These are phyloP conservation scores for Penaeus monodon DNA, from an alignment of 2,888 invertebrate species.

Conservation along the genomic window DNA sequence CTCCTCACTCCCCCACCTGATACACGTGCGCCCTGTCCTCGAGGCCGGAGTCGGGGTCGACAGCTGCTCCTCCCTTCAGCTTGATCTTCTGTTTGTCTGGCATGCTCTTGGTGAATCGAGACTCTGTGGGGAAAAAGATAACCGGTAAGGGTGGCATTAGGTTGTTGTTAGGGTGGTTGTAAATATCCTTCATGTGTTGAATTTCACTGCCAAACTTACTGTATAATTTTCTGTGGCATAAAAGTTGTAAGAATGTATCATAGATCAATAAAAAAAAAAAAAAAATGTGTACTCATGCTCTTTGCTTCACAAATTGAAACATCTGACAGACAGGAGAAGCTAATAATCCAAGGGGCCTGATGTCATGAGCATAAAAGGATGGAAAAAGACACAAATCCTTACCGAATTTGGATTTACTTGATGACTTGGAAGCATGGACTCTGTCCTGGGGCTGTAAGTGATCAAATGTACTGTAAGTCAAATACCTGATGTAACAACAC, in stretches of 20 bases:
- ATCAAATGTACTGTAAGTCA: not conserved
- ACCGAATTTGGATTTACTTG: slow-evolving; percentile 20
- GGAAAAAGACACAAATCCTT: not conserved
- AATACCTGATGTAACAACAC: not conserved
- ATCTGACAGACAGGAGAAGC: no score
- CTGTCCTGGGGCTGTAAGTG: slow-evolving; percentile 42
- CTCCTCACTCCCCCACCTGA: slow-evolving; percentile 68
- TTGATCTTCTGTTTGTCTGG: slow-evolving; percentile 73
- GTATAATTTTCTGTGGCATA: no score
- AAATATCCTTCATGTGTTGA: no score
- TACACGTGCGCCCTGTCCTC: slow-evolving; percentile 86
- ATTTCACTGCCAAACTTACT: no score
- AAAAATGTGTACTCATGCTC: no score
- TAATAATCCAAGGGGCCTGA: no score
- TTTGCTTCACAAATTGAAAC: no score
- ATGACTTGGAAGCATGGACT: slow-evolving; percentile 28
- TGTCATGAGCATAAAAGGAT: no score
- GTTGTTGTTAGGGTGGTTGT: no score
- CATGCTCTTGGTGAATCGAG: slow-evolving; percentile 46
- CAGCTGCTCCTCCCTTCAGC: slow-evolving; percentile 87
- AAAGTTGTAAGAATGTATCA: no score
- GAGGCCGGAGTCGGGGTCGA: slow-evolving; percentile 90
- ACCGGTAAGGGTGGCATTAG: no score
- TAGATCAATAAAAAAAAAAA: no score
- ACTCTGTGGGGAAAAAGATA: slow-evolving; percentile 8